Evolutionary conservation across 1,140 invertebrate species (phyloP).

Genomic region (Dinoponera quadriceps): DNA sequence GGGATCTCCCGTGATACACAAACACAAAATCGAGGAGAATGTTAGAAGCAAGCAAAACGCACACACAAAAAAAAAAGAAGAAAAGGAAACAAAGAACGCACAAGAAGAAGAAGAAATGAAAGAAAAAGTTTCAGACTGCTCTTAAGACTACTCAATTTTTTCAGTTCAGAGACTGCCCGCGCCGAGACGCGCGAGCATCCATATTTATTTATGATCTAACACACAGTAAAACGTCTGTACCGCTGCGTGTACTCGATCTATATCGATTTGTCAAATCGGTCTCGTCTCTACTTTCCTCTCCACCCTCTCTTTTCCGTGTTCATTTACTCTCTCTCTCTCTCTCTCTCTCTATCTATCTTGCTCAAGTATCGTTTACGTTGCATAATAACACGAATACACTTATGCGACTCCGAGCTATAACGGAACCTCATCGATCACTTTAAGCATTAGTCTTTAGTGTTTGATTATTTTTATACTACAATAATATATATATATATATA

Average conservation of each 20-base stretch:
- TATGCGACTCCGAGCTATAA: slow-evolving; percentile 77
- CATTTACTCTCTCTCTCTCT: slow-evolving; percentile 19
- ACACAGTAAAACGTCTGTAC: slow-evolving; percentile 68
- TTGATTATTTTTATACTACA: slow-evolving; percentile 84
- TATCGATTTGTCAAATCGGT: slow-evolving; percentile 44
- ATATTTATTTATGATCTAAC: slow-evolving; percentile 70
- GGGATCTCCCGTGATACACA: neutral
- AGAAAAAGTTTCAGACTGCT: slow-evolving; percentile 41
- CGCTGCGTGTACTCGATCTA: slow-evolving; percentile 58
- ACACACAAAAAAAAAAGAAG: slow-evolving; percentile 13
- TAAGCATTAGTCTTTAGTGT: slow-evolving; percentile 85
- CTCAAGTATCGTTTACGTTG: slow-evolving; percentile 38
- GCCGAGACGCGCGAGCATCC: slow-evolving; percentile 56
- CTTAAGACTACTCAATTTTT: slow-evolving; percentile 61
- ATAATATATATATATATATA: slow-evolving; percentile 70
- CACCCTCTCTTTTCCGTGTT: neutral
- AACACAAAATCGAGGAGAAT: neutral
- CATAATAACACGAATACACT: slow-evolving; percentile 71
- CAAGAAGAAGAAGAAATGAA: slow-evolving; percentile 33
- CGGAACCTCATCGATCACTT: slow-evolving; percentile 80
- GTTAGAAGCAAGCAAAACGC: slow-evolving; percentile 9
- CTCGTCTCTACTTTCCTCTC: slow-evolving; percentile 36
- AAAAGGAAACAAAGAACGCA: slow-evolving; percentile 53
- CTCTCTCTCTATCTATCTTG: slow-evolving; percentile 27
- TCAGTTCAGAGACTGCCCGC: slow-evolving; percentile 68